Conservation (phyloP, 2,888 invertebrate species). For the Panzeria rudis region DNA sequence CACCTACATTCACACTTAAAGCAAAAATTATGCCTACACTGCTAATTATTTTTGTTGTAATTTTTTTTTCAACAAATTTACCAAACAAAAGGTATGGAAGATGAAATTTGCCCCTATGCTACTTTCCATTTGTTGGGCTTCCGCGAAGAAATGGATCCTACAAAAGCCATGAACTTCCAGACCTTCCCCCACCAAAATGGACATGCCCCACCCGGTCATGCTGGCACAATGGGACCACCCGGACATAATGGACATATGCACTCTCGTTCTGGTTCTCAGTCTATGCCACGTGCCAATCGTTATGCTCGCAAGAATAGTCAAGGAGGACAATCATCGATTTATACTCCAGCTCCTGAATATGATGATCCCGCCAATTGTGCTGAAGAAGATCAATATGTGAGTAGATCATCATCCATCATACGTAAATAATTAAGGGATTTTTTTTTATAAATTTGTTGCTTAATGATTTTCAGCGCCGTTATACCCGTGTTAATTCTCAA, state of each 20-base stretch:
- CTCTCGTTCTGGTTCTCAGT: slow-evolving; percentile 94
- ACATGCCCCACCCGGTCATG: slow-evolving; percentile 88
- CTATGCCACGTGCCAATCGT: slow-evolving; percentile 92
- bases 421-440: background rate
- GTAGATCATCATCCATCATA: slow-evolving; percentile 72
- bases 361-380: slow-evolving; percentile 97
- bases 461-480: slow-evolving; percentile 85
- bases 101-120: slow-evolving; percentile 98
- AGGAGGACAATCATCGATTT: slow-evolving; percentile 92
- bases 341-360: slow-evolving; percentile 93
- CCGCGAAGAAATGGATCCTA: slow-evolving; percentile 97
- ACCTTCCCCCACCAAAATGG: slow-evolving; percentile 91
- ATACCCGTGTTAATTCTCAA: slow-evolving; percentile 88
- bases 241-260: slow-evolving; percentile 91
- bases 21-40: slow-evolving; percentile 5
- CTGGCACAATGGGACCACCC: slow-evolving; percentile 92
- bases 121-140: slow-evolving; percentile 97
- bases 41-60: slow-evolving; percentile 17
- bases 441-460: background rate
- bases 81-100: slow-evolving; percentile 92
- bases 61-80: slow-evolving; percentile 22
- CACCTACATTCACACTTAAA: slow-evolving; percentile 55
- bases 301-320: slow-evolving; percentile 90
- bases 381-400: slow-evolving; percentile 94
- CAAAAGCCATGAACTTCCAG: slow-evolving; percentile 93